These are phyloP conservation scores for Cydia amplana DNA, from an alignment of 1,140 invertebrate species.

Conservation along the genomic window DNA sequence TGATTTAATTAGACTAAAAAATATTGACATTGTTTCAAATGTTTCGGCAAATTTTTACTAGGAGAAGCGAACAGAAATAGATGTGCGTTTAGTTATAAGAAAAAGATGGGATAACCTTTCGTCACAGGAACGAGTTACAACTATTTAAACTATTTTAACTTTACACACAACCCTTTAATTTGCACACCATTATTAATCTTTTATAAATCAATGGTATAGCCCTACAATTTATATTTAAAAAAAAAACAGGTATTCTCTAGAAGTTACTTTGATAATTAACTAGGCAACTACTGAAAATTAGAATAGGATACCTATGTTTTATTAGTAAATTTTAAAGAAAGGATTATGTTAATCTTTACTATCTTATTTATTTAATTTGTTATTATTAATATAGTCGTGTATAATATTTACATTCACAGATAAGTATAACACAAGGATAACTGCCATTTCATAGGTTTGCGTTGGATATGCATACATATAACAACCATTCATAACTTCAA, in stretches of 20 bases:
- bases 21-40: slow-evolving; percentile 51
- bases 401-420: slow-evolving; percentile 72
- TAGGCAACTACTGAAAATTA: slow-evolving; percentile 67
- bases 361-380: slow-evolving; percentile 74
- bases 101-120: slow-evolving; percentile 58
- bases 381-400: slow-evolving; percentile 74
- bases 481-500: slow-evolving; percentile 12
- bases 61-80: slow-evolving; percentile 47
- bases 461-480: slow-evolving; percentile 16
- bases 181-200: slow-evolving; percentile 75
- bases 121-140: slow-evolving; percentile 68
- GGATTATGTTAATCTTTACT: slow-evolving; percentile 77
- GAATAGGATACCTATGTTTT: slow-evolving; percentile 61
- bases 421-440: slow-evolving; percentile 64
- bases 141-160: slow-evolving; percentile 75
- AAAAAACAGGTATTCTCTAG: slow-evolving; percentile 57
- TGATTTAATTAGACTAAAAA: slow-evolving; percentile 59
- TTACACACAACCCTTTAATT: slow-evolving; percentile 80
- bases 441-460: slow-evolving; percentile 62
- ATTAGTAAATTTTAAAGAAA: slow-evolving; percentile 71
- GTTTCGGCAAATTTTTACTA: slow-evolving; percentile 41
- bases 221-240: slow-evolving; percentile 44
- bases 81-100: slow-evolving; percentile 57
- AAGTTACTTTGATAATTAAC: slow-evolving; percentile 36
- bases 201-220: slow-evolving; percentile 60